Conservation (phyloP, 2,888 invertebrate genomes). For the Taenaris catops region DNA sequence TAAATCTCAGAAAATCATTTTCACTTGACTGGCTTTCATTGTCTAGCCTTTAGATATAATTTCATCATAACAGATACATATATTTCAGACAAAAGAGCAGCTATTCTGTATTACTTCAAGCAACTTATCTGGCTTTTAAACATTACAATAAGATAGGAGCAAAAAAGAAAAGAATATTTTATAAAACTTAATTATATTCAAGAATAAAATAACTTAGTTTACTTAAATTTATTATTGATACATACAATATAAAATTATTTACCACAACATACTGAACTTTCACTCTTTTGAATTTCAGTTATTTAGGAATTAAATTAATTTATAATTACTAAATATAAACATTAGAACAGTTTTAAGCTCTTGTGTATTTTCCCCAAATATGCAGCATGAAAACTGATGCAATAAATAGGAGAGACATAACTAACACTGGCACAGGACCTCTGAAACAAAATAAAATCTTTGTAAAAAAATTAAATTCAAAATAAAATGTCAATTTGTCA, state of each 20-base stretch:
- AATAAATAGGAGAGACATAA: slow-evolving; percentile 99
- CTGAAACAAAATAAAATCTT: slow-evolving; percentile 82
- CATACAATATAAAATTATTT: slow-evolving; percentile 23
- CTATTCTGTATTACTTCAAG: too few relatives aligned
- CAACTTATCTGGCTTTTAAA: too few relatives aligned
- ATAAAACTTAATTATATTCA: slow-evolving; percentile 38
- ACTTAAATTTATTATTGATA: slow-evolving; percentile 27
- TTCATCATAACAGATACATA: too few relatives aligned
- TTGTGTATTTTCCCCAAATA: slow-evolving; percentile 99
- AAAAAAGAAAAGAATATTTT: slow-evolving; percentile 1
- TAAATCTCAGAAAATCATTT: too few relatives aligned
- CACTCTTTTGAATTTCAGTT: slow-evolving; percentile 21
- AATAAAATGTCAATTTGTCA: too few relatives aligned
- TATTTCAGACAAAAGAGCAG: too few relatives aligned
- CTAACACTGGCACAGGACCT: slow-evolving; percentile 99
- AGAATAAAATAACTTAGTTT: slow-evolving; percentile 49
- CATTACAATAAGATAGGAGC: too few relatives aligned
- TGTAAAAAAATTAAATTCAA: too few relatives aligned
- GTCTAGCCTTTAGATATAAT: too few relatives aligned
- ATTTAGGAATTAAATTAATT: slow-evolving; percentile 10
- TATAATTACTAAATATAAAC: slow-evolving; percentile 11
- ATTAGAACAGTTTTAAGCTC: slow-evolving; percentile 71
- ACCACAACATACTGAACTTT: slow-evolving; percentile 25
- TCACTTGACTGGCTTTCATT: too few relatives aligned
- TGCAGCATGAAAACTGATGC: slow-evolving; percentile 99